Evolutionary conservation across 2,113 vertebrate species (phyloP).

Genomic region (Pristiophorus japonicus): DNA sequence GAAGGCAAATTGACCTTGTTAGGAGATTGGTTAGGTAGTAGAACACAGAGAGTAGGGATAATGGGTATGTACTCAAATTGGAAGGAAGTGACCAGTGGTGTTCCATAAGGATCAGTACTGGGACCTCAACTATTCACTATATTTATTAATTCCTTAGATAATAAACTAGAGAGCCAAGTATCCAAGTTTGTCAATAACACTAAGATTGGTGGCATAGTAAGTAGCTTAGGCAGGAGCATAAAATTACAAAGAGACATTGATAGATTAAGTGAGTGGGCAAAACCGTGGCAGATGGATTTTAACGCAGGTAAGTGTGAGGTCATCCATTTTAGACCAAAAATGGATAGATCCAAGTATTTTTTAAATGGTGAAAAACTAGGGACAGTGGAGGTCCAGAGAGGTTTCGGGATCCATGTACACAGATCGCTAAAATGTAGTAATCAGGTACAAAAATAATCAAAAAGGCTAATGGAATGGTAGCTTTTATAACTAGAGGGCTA

Average conservation of each 20-base stretch:
- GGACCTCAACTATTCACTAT: neutral
- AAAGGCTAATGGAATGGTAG: too few relatives aligned
- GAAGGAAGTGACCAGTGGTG: neutral
- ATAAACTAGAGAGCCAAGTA: neutral
- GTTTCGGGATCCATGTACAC: too few relatives aligned
- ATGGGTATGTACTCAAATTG: neutral
- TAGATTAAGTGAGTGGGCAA: neutral
- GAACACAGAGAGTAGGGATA: too few relatives aligned
- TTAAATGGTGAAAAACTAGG: neutral
- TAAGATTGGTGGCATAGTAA: neutral
- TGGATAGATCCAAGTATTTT: neutral
- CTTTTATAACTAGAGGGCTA: too few relatives aligned
- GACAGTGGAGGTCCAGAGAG: too few relatives aligned
- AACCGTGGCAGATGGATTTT: neutral
- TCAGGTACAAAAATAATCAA: too few relatives aligned
- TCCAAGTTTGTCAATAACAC: too few relatives aligned
- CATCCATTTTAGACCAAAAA: neutral
- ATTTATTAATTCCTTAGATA: neutral
- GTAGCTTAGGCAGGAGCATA: neutral
- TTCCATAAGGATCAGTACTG: neutral
- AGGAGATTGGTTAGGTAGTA: neutral
- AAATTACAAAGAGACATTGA: neutral
- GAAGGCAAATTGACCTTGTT: neutral
- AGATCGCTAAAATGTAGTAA: too few relatives aligned
- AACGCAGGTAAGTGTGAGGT: neutral